phyloP scores from a whole-genome alignment of 1,140 invertebrate species.

The Drosophila baimaii region DNA sequence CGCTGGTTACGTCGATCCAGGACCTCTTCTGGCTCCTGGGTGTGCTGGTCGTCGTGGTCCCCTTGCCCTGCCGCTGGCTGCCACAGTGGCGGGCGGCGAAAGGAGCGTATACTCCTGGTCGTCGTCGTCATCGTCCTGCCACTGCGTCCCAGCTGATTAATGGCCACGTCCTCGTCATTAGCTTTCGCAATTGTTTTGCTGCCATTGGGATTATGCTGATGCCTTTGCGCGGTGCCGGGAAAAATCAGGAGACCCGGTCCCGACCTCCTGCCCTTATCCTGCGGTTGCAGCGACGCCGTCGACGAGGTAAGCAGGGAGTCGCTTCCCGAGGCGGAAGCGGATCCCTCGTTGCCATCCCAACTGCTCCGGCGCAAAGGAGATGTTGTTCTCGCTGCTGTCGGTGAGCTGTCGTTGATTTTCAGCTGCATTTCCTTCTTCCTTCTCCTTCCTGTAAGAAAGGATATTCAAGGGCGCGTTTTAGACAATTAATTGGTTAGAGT shows the following conservation, averaged over 20 bases:
- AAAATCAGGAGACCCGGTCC: constrained; percentile 67
- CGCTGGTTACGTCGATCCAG: background rate
- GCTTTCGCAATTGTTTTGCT: constrained; percentile 47
- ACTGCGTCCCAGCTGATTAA: constrained; percentile 54
- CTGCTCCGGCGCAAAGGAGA: constrained; percentile 14
- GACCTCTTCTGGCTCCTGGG: background rate
- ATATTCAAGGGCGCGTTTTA: background rate
- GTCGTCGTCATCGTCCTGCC: background rate
- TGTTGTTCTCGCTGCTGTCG: constrained; percentile 28
- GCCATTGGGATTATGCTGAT: constrained; percentile 48
- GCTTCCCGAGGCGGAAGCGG: constrained; percentile 17
- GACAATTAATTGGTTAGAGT: background rate
- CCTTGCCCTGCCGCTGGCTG: constrained; percentile 13
- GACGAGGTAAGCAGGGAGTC: constrained; percentile 58
- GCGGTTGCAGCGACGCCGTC: constrained; percentile 50
- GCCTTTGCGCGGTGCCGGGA: constrained; percentile 58
- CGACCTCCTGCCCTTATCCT: constrained; percentile 1
- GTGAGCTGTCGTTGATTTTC: constrained; percentile 21
- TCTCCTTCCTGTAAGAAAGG: constrained; percentile 9
- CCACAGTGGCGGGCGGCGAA: constrained; percentile 76
- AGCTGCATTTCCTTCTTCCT: constrained; percentile 17
- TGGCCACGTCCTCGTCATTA: constrained; percentile 48
- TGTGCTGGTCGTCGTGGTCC: background rate
- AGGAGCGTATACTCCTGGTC: constrained; percentile 58
- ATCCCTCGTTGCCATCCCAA: constrained; percentile 32